Evolutionary conservation across 2,113 vertebrate species (phyloP), one percentile per base, ranked within the genome.

Genomic region (Bubalus kerabau): DNA sequence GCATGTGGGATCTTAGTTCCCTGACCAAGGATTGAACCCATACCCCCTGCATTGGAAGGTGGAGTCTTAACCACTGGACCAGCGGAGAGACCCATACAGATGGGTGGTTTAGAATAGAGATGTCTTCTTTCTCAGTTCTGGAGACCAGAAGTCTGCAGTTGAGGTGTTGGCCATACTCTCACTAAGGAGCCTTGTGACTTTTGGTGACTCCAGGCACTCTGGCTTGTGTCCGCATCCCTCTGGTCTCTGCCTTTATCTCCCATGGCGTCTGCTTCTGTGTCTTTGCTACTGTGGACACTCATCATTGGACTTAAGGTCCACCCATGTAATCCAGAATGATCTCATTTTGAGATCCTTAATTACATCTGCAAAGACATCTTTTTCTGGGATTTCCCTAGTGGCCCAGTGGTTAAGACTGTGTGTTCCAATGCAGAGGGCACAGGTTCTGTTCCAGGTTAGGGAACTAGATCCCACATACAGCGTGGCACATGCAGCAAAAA

Each of bases 81-180:
- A 14, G 6, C 6, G 23, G 36, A 43, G 71, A 71, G 71, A 13
- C 23, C 71, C 36, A 43, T 56, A 48, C 13, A 7, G 15, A 28
- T 4, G 4, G 16, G 57, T 36, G 30, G 7, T n/a, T 86, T 36
- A 6, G 46, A 48, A 62, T 21, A 56, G 82, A 30, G 14, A 17
- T 32, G 26, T 52, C 4, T 50, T 43, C 36, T 85, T 15, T 26
- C 28, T 4, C 10, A 3, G 57, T 56, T 30, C 32, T 21, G 50
- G 60, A 88, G 78, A 43, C 76, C 56, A 46, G 26, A 28, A 1
- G 28, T 52, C 83, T 21, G 64, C 12, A 15, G n/a, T 43, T 9
- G 30, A 24, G 57, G n/a, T 6, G 30, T 36, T 0, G 1, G 46
- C 56, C 7, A 1, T 0, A 1, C 21, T 28, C 26, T 46, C 28